Base-by-base conservation (phyloP, 2,113 vertebrate species). In the Pavo muticus region DNA sequence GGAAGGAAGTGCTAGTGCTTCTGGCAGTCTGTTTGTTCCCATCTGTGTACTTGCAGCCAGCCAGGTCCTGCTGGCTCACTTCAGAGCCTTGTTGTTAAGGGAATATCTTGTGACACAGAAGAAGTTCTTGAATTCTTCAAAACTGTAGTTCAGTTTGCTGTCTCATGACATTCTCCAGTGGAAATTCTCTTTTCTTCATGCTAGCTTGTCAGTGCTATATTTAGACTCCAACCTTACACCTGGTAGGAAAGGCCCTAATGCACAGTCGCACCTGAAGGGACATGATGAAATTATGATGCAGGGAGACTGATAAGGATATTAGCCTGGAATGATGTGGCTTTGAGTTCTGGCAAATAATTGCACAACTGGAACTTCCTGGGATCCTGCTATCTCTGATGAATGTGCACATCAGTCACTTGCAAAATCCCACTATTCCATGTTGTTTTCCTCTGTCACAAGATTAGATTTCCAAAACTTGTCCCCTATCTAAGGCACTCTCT, bases 301-400 rank as follows among this genome's bases (percentile, higher is more conserved):
- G 17, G 40, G 15, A 44, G 2, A 4, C 39, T 25, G 14, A 35
- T 29, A 44, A 54, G 60, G 11, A n/a, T 39, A 20, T 6, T 0
- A 2, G 39, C 76, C 32, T 64, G 25, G 65, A 60, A 32, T 1
- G 6, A 25, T 20, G 23, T 1, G 39, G 35, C 30, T 81, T 13
- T 0, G 0, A 14, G 30, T 9, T 37, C 10, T 63, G 65, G 67
- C 61, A 47, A 57, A 68, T 39, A 64, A 37, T 1, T n/a, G 72
- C 52, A 56, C 16, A 45, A 13, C 19, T 4, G 20, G 24, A 83
- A 35, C 37, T 39, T 21, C 10, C 11, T 0, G 15, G 24, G 40
- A 81, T 17, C 47, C 14, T 9, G 7, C 2, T 37, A 4, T 45
- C 37, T 35, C n/a, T 48, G 74, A 86, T 47, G 40, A 30, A 47